Base-by-base conservation (phyloP, 2,888 invertebrate species). In the Eilema sororculum region DNA sequence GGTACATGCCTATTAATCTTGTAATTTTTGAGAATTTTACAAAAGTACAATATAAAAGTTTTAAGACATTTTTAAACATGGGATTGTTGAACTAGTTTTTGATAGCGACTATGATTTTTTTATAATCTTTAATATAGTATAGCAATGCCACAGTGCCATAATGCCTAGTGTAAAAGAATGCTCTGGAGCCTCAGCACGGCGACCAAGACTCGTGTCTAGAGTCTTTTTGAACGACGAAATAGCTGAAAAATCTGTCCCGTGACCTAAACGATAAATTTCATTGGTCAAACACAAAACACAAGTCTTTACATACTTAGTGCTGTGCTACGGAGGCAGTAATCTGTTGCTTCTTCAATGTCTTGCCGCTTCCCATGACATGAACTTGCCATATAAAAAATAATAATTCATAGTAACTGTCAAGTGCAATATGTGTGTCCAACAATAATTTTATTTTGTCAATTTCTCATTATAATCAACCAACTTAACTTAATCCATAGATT, bases 131-230 rank as follows among this genome's bases (percentile, higher is more conserved):
- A 76, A 68, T n/a, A 41, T 66, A 58, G 37, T 66, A 58, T 85
- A 80, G 84, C 73, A 74, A 85, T 84, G 86, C 90, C 91, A 91
- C 90, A 89, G 88, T 89, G 89, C 88, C 89, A 83, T 81, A 69
- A 69, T 60, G 71, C 68, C 78, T 82, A 80, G 69, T 74, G 68
- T 67, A 70, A 64, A 60, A 60, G 68, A 80, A 74, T 77, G 73
- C 75, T 76, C 58, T 41, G 13, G 3, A 6, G 28, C 5, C 3
- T 25, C 25, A 58, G 6, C 6, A 16, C 13, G 58, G 16, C 25
- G 13, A 16, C 41, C 41, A 13, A 13, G 13, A 37, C 33, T 37
- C 33, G 33, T 12, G 33, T 37, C 33, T 37, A 37, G 12, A 37
- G 33, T 37, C 33, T 37, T 3, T 37, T 37, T 1, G n/a, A 52